phyloP scores from a whole-genome alignment of 2,888 invertebrate species.

The Pristionchus fissidentatus region DNA sequence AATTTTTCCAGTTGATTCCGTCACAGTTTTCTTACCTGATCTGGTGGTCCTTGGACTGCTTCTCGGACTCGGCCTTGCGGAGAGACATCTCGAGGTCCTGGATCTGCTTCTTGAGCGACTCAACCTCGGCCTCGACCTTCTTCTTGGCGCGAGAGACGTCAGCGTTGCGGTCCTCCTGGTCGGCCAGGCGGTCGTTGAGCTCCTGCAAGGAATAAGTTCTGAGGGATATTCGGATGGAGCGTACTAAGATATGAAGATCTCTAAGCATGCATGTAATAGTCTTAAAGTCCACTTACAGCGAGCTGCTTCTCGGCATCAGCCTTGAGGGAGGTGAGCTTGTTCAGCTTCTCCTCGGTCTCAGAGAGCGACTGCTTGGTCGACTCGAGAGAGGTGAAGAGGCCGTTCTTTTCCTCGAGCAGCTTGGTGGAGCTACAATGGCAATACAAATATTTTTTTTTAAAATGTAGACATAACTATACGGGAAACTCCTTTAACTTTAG shows the following conservation, averaged over 20 bases:
- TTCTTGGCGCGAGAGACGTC: conserved; percentile 74
- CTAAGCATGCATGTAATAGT: not conserved
- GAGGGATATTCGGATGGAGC: too few relatives aligned
- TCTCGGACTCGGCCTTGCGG: conserved; percentile 73
- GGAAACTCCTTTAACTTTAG: too few relatives aligned
- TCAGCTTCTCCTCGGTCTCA: conserved; percentile 91
- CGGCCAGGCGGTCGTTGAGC: conserved; percentile 79
- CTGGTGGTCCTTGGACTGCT: conserved; percentile 74
- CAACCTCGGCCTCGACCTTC: conserved; percentile 92
- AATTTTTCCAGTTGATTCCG: not conserved
- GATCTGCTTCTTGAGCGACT: conserved; percentile 81
- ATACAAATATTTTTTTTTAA: conserved; percentile 78
- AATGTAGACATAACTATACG: too few relatives aligned
- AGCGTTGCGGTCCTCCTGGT: conserved; percentile 73
- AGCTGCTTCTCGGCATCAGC: conserved; percentile 92
- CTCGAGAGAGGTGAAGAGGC: conserved; percentile 78
- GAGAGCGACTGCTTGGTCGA: conserved; percentile 68
- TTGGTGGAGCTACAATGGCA: conserved; percentile 71
- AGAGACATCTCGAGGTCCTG: conserved; percentile 69
- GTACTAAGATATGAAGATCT: too few relatives aligned
- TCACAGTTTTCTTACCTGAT: conserved; percentile 60
- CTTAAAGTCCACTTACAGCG: conserved; percentile 47
- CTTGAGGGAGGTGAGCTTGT: conserved; percentile 98
- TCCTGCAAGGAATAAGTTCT: conserved; percentile 54
- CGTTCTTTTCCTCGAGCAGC: conserved; percentile 79